Conservation (phyloP, 2,888 invertebrate species). For the Rhyacophila evoluta region DNA sequence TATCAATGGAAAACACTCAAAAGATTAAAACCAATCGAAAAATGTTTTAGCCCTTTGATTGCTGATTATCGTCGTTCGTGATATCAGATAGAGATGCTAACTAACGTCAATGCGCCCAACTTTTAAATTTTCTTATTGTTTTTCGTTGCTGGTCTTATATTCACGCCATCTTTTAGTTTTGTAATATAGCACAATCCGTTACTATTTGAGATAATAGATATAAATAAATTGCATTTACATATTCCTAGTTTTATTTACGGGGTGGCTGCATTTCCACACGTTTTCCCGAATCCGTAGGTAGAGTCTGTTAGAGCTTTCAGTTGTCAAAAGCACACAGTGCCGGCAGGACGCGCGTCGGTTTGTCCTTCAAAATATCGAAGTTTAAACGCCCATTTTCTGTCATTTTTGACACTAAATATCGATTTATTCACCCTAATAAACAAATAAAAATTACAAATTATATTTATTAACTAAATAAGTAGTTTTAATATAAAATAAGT, state of each 20-base stretch:
- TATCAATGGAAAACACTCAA: too few species aligned
- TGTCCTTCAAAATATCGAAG: constrained; percentile 7
- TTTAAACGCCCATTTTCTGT: not conserved
- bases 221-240: too few species aligned
- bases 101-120: too few species aligned
- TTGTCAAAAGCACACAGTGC: constrained; percentile 3
- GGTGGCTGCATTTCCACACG: not conserved
- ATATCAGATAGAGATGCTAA: too few species aligned
- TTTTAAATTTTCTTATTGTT: too few species aligned
- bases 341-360: not conserved
- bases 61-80: too few species aligned
- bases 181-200: not conserved
- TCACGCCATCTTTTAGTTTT: too few species aligned
- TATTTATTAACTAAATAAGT: not conserved
- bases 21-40: too few species aligned
- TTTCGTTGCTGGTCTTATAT: too few species aligned
- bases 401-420: not conserved
- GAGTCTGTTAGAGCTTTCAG: not conserved
- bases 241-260: not conserved
- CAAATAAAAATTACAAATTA: not conserved
- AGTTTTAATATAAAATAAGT: not conserved
- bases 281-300: not conserved
- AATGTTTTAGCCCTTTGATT: too few species aligned
- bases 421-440: not conserved
- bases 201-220: too few species aligned